phyloP scores from a whole-genome alignment of 2,888 invertebrate genomes.

The Sericinus montela region DNA sequence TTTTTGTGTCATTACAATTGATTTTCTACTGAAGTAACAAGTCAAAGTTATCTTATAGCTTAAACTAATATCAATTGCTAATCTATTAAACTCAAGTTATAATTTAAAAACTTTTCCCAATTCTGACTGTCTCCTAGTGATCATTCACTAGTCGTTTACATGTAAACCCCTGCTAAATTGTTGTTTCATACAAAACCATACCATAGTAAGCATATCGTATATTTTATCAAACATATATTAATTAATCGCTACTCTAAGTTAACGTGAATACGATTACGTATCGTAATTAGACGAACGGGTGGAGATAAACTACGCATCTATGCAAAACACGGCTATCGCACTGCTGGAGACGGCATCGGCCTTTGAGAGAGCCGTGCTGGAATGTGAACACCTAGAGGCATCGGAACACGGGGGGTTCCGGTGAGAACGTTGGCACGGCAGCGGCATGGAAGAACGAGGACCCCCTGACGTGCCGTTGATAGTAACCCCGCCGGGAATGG shows the following conservation, averaged over 20 bases:
- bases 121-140: no score
- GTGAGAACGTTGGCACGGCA: slow-evolving; percentile 77
- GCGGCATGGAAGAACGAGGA: slow-evolving; percentile 79
- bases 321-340: slow-evolving; percentile 75
- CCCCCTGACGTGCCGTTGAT: slow-evolving; percentile 72
- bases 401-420: slow-evolving; percentile 71
- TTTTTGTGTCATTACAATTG: no score
- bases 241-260: slow-evolving; percentile 30
- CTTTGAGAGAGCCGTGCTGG: slow-evolving; percentile 67
- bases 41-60: no score
- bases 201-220: slow-evolving; percentile 47
- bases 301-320: slow-evolving; percentile 58
- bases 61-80: no score
- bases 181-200: slow-evolving; percentile 48
- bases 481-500: slow-evolving; percentile 59
- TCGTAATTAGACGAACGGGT: slow-evolving; percentile 42
- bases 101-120: slow-evolving; percentile 30
- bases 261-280: slow-evolving; percentile 30
- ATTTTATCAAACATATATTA: slow-evolving; percentile 20
- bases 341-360: slow-evolving; percentile 70
- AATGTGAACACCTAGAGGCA: slow-evolving; percentile 69
- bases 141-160: not conserved
- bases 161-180: not conserved
- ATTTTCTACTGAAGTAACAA: no score
- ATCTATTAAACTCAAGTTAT: no score